Base-by-base conservation (phyloP, 2,888 invertebrate genomes). In the Ichneumon xanthorius region DNA sequence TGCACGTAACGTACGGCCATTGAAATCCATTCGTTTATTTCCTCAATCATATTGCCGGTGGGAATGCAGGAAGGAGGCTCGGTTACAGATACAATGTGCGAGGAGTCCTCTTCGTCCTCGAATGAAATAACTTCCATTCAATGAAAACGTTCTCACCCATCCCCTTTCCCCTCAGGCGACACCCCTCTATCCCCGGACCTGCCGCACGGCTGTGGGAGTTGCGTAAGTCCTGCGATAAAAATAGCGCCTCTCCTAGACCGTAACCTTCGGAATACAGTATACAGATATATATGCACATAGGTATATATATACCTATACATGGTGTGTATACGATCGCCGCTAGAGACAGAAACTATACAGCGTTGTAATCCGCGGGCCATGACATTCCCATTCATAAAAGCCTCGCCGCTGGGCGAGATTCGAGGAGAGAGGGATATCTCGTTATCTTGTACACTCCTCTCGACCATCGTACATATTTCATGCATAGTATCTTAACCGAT, bases 141-240 rank as follows among this genome's bases (percentile, higher is more conserved):
- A 58, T 73, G 26, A 75, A 81, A 72, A 80, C 67, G n/a, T 55
- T 33, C 45, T 16, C 30, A 16, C 71, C 45, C 45, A 14, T 50
- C 3, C 76, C 11, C 45, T 7, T 19, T 22, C 22, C 37, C 33
- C 33, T 30, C 48, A 22, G 61, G 30, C 71, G 71, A 78, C 22
- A 58, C 65, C 71, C 40, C 22, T 6, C 30, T 22, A 6, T 40
- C 80, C 40, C 53, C 53, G 71, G 72, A 73, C 65, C 80, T 45
- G 72, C 72, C 72, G 30, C 67, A 72, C 65, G 61, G 63, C 76
- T 78, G 84, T 85, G 72, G 55, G 73, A 85, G 84, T 85, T 85
- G 81, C 81, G 84, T 81, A 81, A 77, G 77, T 84, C 80, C 77
- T 75, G 70, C 78, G 81, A 84, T 84, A 84, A 84, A 81, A 84